These are phyloP conservation scores for Macrostomum lignano DNA, from an alignment of 1,140 invertebrate genomes.

Conservation along the genomic window DNA sequence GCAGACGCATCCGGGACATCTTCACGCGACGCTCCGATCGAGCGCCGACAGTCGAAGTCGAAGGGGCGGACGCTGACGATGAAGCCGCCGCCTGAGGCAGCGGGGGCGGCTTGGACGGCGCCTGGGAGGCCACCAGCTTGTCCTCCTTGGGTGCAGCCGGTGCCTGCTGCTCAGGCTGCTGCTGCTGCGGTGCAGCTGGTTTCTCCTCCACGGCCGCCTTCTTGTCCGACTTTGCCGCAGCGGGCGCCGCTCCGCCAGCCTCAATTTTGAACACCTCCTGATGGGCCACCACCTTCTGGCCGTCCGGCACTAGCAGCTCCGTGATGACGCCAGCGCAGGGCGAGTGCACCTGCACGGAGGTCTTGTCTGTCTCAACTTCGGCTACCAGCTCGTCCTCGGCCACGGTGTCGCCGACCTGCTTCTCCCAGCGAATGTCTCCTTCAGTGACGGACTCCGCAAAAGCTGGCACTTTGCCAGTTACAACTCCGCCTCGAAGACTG, in stretches of 20 bases:
- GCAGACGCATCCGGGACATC: slow-evolving; percentile 83
- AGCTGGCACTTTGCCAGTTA: slow-evolving; percentile 39
- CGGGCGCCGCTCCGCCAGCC: background rate
- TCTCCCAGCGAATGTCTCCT: slow-evolving; percentile 74
- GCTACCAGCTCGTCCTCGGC: slow-evolving; percentile 69
- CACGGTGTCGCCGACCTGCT: slow-evolving; percentile 57
- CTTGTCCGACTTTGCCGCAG: background rate
- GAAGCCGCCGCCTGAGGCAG: slow-evolving; percentile 10
- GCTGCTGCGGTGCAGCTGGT: too few species aligned
- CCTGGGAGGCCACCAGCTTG: slow-evolving; percentile 26
- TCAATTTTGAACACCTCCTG: slow-evolving; percentile 46
- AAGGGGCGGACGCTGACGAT: slow-evolving; percentile 19
- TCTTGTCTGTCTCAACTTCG: slow-evolving; percentile 97
- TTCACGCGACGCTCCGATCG: slow-evolving; percentile 76
- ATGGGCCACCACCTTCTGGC: slow-evolving; percentile 59
- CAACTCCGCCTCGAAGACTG: too few species aligned
- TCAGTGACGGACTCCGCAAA: slow-evolving; percentile 93
- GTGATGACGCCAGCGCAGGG: slow-evolving; percentile 56
- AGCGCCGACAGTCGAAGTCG: slow-evolving; percentile 14
- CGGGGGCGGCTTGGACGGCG: slow-evolving; percentile 19
- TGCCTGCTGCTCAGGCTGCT: too few species aligned
- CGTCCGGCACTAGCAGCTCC: slow-evolving; percentile 55
- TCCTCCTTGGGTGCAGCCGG: too few species aligned
- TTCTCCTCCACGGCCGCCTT: background rate
- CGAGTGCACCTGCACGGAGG: slow-evolving; percentile 63